Conservation (phyloP, 2,797 vertebrate species). For the Alauda arvensis region DNA sequence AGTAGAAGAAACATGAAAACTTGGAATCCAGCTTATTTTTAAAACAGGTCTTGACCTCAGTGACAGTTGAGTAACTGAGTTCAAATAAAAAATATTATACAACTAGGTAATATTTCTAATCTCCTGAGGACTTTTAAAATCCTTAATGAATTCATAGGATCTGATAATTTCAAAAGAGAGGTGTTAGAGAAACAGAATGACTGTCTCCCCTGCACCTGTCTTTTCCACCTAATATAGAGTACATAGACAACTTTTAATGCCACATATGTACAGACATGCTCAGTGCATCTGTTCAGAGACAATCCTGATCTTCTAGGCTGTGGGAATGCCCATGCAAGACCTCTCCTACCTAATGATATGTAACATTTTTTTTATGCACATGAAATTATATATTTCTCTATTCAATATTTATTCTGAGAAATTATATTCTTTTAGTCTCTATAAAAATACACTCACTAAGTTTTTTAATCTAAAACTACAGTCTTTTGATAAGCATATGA, state of each 20-base stretch:
- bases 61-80: background rate
- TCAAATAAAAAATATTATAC: background rate
- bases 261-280: fast-evolving
- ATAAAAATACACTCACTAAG: background rate
- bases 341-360: background rate
- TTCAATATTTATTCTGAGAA: background rate
- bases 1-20: background rate
- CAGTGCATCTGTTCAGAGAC: background rate
- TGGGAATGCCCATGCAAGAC: background rate
- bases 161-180: background rate
- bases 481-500: background rate
- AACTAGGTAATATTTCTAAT: background rate
- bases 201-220: background rate
- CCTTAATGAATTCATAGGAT: background rate
- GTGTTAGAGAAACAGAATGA: background rate
- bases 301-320: background rate
- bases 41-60: background rate
- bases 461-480: background rate
- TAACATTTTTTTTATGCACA: background rate
- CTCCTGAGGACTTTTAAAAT: background rate
- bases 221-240: background rate
- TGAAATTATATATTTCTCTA: background rate
- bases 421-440: background rate
- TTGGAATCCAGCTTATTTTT: background rate
- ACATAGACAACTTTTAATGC: background rate